Conservation (phyloP, 2,888 invertebrate genomes). For the Galeruca laticollis region DNA sequence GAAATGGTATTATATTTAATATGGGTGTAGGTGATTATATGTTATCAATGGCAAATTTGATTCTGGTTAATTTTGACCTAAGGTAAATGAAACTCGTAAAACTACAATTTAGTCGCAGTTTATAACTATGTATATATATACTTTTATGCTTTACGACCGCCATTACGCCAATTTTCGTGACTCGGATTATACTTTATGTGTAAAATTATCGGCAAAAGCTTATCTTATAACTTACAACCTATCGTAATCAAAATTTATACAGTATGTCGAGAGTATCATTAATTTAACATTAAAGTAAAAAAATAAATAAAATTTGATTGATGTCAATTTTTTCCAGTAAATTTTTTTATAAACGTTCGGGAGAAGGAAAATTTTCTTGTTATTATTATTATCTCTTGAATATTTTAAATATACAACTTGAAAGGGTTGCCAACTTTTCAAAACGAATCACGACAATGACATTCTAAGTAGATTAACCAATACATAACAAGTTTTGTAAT, state of each 20-base stretch:
- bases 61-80: neutral
- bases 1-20: slow-evolving; percentile 4
- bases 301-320: too few species aligned
- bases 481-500: too few species aligned
- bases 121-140: neutral
- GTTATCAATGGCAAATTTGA: slow-evolving; percentile 3
- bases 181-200: slow-evolving; percentile 37
- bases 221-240: neutral
- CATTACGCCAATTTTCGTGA: slow-evolving; percentile 30
- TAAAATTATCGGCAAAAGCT: slow-evolving; percentile 32
- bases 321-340: too few species aligned
- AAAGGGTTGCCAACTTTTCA: too few species aligned
- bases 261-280: too few species aligned
- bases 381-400: too few species aligned
- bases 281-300: too few species aligned
- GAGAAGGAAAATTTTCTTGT: too few species aligned
- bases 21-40: neutral
- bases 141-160: slow-evolving; percentile 17
- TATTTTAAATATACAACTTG: too few species aligned
- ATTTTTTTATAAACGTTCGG: too few species aligned
- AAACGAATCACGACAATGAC: too few species aligned
- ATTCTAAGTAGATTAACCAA: too few species aligned
- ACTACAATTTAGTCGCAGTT: neutral
- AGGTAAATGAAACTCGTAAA: neutral
- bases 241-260: neutral